Conservation (phyloP, 2,888 invertebrate genomes). For the Tetanocera ferruginea region DNA sequence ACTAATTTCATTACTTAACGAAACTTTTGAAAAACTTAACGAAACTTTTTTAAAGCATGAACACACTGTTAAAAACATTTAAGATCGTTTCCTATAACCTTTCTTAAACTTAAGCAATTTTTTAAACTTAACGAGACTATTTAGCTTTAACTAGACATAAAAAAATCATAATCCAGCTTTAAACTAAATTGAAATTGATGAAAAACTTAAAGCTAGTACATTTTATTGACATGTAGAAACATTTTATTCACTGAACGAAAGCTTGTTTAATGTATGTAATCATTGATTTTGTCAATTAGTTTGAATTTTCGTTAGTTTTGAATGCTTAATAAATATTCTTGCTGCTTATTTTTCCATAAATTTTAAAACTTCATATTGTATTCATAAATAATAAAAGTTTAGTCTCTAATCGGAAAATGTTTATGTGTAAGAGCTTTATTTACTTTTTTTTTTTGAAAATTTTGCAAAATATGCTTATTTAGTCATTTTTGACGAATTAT, state of each 20-base stretch:
- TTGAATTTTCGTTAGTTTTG: no score
- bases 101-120: neutral
- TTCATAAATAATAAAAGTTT: no score
- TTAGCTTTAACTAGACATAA: neutral
- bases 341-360: no score
- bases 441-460: no score
- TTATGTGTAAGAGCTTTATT: no score
- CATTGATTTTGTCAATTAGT: no score
- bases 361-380: no score
- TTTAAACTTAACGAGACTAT: conserved; percentile 10
- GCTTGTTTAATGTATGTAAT: neutral
- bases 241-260: neutral
- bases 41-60: neutral
- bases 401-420: no score
- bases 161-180: neutral
- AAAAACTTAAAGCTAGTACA: no score
- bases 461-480: neutral
- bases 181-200: no score
- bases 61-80: neutral
- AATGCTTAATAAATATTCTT: no score
- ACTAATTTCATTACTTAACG: no score
- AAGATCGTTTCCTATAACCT: neutral
- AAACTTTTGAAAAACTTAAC: neutral
- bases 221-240: neutral
- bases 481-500: neutral